These are phyloP conservation scores for Drosophila ochracea DNA, from an alignment of 2,888 invertebrate genomes.

Conservation along the genomic window DNA sequence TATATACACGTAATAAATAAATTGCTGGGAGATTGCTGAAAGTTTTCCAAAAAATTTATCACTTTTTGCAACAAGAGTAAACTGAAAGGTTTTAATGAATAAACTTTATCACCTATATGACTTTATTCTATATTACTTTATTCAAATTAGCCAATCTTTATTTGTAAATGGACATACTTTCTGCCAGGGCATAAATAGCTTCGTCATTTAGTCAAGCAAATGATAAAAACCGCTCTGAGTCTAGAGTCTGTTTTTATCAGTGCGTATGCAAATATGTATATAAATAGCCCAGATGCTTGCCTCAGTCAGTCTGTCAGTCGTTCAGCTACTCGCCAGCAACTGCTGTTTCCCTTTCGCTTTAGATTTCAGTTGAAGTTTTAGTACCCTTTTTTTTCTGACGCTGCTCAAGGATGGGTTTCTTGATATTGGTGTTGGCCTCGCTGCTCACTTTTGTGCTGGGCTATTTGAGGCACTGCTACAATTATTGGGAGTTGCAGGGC, in stretches of 20 bases:
- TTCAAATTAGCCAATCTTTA: not conserved
- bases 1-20: not conserved
- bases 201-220: slow-evolving; percentile 10
- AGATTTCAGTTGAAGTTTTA: not conserved
- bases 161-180: not conserved
- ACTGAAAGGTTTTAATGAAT: not conserved
- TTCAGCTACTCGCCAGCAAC: not conserved
- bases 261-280: not conserved
- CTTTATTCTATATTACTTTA: no score
- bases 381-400: not conserved
- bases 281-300: not conserved
- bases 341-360: not conserved
- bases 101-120: not conserved
- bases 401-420: slow-evolving; percentile 52
- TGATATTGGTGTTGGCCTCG: slow-evolving; percentile 47
- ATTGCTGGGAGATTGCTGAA: not conserved
- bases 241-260: slow-evolving; percentile 22
- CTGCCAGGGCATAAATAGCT: not conserved
- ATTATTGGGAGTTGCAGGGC: slow-evolving; percentile 69
- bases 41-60: not conserved
- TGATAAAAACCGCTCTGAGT: slow-evolving; percentile 4
- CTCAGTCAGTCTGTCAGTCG: not conserved
- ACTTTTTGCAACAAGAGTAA: not conserved
- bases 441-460: slow-evolving; percentile 50
- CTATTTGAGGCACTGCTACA: slow-evolving; percentile 57